phyloP scores from a whole-genome alignment of 2,888 invertebrate species.

The Creontiades dilutus region DNA sequence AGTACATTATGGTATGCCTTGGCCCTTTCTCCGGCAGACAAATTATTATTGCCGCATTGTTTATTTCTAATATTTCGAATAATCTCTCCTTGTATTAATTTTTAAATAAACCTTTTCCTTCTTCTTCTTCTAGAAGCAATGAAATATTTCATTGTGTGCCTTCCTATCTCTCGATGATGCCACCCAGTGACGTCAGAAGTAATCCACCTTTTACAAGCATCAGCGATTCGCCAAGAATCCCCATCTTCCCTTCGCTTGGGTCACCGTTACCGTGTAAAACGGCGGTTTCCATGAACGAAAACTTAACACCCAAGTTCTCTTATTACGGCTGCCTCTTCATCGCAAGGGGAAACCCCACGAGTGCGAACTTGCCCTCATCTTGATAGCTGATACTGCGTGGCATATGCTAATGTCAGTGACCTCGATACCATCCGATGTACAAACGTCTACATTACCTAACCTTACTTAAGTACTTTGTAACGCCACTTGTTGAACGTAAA shows the following conservation, averaged over 20 bases:
- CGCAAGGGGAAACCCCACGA: not conserved
- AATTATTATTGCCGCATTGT: too few species aligned
- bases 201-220: not conserved
- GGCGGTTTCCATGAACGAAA: constrained; percentile 5
- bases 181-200: not conserved
- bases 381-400: not conserved
- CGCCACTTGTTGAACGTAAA: not conserved
- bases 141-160: too few species aligned
- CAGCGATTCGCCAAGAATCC: not conserved
- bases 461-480: not conserved
- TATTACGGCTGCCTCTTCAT: not conserved
- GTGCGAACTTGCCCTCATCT: not conserved
- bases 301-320: not conserved
- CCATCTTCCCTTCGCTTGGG: not conserved
- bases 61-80: too few species aligned
- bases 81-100: too few species aligned
- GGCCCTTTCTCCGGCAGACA: too few species aligned
- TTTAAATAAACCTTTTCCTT: too few species aligned
- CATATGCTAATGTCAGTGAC: constrained; percentile 14
- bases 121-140: too few species aligned
- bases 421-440: not conserved
- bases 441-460: too few species aligned
- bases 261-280: too few species aligned
- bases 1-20: too few species aligned
- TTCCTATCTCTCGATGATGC: too few species aligned